phyloP scores from a whole-genome alignment of 2,888 invertebrate genomes.

The Agriotes lineatus region DNA sequence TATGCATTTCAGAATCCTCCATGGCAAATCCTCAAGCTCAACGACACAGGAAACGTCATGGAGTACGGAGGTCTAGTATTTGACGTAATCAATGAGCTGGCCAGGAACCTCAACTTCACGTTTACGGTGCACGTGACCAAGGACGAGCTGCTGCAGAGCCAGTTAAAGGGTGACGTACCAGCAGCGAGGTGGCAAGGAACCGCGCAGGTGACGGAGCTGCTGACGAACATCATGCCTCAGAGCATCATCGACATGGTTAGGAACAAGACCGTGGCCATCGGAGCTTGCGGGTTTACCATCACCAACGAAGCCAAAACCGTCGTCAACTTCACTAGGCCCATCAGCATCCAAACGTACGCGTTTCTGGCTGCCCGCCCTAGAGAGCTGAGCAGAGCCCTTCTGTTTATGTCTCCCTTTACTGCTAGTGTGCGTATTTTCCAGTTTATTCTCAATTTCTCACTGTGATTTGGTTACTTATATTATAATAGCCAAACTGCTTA shows the following conservation, averaged over 20 bases:
- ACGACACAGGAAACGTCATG: slow-evolving; percentile 71
- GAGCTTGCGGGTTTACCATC: slow-evolving; percentile 73
- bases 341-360: slow-evolving; percentile 84
- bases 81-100: slow-evolving; percentile 82
- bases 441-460: too few species aligned
- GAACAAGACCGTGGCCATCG: slow-evolving; percentile 69
- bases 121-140: slow-evolving; percentile 65
- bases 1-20: slow-evolving; percentile 81
- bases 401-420: slow-evolving; percentile 88
- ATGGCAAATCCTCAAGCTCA: slow-evolving; percentile 81
- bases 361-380: slow-evolving; percentile 84
- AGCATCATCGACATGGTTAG: slow-evolving; percentile 68
- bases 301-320: slow-evolving; percentile 67
- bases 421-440: slow-evolving; percentile 72
- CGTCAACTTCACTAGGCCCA: slow-evolving; percentile 83
- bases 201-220: slow-evolving; percentile 51
- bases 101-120: slow-evolving; percentile 85
- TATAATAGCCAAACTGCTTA: too few species aligned
- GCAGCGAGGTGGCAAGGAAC: slow-evolving; percentile 39
- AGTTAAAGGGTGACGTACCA: slow-evolving; percentile 12
- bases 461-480: too few species aligned
- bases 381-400: slow-evolving; percentile 83
- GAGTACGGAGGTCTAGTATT: slow-evolving; percentile 81
- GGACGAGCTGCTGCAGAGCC: slow-evolving; percentile 28
- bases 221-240: slow-evolving; percentile 59